Percentiles rank a stretch among this genome's conserved stretches.
Evolutionary conservation across 1,140 invertebrate genomes (phyloP).

Genomic region (Phenacoccus solenopsis): DNA sequence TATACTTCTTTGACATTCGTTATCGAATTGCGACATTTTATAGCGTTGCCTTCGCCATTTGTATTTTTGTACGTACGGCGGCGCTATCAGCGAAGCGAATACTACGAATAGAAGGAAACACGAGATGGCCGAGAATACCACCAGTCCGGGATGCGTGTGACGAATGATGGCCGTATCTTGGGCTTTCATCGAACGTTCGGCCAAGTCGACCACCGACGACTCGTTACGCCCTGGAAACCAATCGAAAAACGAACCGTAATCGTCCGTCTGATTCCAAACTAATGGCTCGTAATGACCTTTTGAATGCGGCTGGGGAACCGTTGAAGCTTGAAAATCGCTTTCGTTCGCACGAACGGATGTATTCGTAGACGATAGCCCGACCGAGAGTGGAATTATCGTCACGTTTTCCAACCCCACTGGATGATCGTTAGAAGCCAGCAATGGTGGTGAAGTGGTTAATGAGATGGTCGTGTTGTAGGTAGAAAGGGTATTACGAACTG

Average conservation of each 20-base stretch:
- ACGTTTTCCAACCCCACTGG: too few species aligned
- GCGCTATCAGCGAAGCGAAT: background rate
- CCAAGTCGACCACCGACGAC: background rate
- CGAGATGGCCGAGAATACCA: background rate
- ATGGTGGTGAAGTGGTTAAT: background rate
- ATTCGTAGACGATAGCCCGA: background rate
- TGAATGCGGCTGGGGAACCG: background rate
- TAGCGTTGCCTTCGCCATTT: background rate
- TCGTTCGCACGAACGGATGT: background rate
- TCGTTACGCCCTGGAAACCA: background rate
- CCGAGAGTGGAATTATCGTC: background rate
- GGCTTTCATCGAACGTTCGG: background rate
- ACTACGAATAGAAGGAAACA: background rate
- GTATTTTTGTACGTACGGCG: slow-evolving; percentile 2
- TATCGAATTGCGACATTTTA: slow-evolving; percentile 7
- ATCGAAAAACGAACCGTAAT: background rate
- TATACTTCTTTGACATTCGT: slow-evolving; percentile 7
- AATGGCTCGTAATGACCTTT: background rate
- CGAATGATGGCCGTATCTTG: background rate
- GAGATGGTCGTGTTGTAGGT: background rate
- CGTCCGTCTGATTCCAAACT: background rate
- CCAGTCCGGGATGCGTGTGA: slow-evolving; percentile 3
- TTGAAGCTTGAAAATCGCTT: background rate
- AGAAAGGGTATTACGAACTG: background rate
- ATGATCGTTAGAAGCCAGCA: background rate